phyloP scores from a whole-genome alignment of 2,113 vertebrate genomes.

The Vanacampus margaritifer region DNA sequence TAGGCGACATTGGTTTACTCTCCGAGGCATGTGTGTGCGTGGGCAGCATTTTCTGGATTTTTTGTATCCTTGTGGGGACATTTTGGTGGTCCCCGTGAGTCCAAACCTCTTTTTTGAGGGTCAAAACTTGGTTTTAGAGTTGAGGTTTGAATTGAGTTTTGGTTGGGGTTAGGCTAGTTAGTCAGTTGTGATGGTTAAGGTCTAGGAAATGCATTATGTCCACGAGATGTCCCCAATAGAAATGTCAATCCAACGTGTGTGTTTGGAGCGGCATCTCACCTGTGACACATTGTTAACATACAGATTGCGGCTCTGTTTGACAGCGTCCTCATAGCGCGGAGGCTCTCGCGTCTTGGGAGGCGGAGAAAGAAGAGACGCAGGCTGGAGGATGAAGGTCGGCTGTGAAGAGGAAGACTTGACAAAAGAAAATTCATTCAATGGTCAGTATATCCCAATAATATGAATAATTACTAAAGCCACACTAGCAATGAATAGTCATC shows the following conservation, averaged over 20 bases:
- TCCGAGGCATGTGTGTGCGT: background rate
- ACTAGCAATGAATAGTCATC: background rate
- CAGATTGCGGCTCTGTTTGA: constrained; percentile 87
- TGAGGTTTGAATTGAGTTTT: too few species aligned
- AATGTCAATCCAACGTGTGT: too few species aligned
- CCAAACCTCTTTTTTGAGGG: too few species aligned
- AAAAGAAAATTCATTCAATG: background rate
- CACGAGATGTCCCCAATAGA: too few species aligned
- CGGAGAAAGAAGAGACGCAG: constrained; percentile 73
- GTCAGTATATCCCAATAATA: background rate
- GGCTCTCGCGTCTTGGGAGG: constrained; percentile 84
- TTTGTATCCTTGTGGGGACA: too few species aligned
- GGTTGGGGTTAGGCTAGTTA: too few species aligned
- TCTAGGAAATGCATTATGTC: too few species aligned
- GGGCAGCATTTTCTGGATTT: too few species aligned
- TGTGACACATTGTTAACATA: constrained; percentile 75
- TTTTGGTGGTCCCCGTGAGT: too few species aligned
- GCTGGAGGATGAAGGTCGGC: constrained; percentile 73
- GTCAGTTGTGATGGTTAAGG: too few species aligned
- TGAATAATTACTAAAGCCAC: background rate
- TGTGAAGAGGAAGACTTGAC: constrained; percentile 77
- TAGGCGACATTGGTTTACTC: background rate
- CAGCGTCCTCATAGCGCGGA: constrained; percentile 93
- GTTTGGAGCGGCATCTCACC: constrained; percentile 59
- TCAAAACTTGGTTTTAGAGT: too few species aligned